phyloP scores from a whole-genome alignment of 2,888 invertebrate genomes.

The Bombylius discolor region DNA sequence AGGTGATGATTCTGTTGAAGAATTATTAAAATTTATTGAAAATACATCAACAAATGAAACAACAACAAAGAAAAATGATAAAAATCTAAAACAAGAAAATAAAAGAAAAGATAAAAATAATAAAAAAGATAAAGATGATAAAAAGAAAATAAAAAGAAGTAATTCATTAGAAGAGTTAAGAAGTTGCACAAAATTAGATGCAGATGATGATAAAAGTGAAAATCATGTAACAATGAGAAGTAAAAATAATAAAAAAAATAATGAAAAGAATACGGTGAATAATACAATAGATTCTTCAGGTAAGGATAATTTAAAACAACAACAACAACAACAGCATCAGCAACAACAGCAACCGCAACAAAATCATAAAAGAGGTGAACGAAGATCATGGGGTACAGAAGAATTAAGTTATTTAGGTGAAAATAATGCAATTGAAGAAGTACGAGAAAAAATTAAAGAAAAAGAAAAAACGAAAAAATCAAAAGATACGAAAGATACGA shows the following conservation, averaged over 20 bases:
- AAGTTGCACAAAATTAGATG: conserved; percentile 57
- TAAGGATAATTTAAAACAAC: conserved; percentile 2
- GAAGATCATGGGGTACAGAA: conserved; percentile 56
- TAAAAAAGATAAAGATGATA: conserved; percentile 26
- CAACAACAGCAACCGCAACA: conserved; percentile 7
- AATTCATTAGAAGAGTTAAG: conserved; percentile 67
- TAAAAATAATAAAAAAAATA: conserved; percentile 19
- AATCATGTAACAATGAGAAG: conserved; percentile 28
- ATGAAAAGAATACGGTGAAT: conserved; percentile 2
- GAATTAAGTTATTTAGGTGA: conserved; percentile 40
- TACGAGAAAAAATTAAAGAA: conserved; percentile 17
- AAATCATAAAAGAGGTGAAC: conserved; percentile 30
- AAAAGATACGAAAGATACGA: conserved; percentile 3
- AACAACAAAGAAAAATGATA: conserved; percentile 27
- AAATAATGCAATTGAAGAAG: conserved; percentile 19
- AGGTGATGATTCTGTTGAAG: conserved; percentile 63
- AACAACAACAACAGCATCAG: not conserved
- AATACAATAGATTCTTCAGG: not conserved
- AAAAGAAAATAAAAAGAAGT: conserved; percentile 48
- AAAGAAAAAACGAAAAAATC: conserved; percentile 18
- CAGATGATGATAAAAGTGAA: conserved; percentile 42
- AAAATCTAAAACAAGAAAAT: conserved; percentile 40
- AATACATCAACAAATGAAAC: conserved; percentile 37
- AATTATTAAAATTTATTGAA: conserved; percentile 65
- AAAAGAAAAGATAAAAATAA: conserved; percentile 34